Evolutionary conservation across 2,113 vertebrate species (phyloP).

Genomic region (Nibea albiflora): DNA sequence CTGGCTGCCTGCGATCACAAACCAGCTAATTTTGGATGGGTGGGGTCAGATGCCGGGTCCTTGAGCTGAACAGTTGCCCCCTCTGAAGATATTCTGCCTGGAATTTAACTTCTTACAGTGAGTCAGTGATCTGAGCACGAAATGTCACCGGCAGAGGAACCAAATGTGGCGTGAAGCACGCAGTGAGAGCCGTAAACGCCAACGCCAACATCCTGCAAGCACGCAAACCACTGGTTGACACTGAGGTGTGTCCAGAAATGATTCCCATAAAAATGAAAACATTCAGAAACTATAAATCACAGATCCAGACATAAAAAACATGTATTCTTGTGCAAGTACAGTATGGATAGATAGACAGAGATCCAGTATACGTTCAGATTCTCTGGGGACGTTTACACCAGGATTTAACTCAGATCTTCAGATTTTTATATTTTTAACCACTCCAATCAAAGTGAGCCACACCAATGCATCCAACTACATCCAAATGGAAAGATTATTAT

Average conservation of each 20-base stretch:
- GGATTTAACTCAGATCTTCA: no score
- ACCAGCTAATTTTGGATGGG: conserved; percentile 62
- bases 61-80: conserved; percentile 2
- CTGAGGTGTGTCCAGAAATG: neutral
- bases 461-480: neutral
- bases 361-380: neutral
- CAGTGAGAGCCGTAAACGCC: conserved; percentile 36
- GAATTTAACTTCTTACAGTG: conserved; percentile 28
- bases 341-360: no score
- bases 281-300: neutral
- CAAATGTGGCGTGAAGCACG: conserved; percentile 37
- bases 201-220: conserved; percentile 19
- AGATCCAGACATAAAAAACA: no score
- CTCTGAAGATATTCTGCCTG: conserved; percentile 36
- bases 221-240: neutral
- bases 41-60: conserved; percentile 24
- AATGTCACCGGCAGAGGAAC: conserved; percentile 30
- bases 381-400: neutral
- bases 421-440: no score
- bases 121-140: conserved; percentile 1
- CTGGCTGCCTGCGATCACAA: conserved; percentile 25
- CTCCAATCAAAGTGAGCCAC: neutral
- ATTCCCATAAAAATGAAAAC: neutral
- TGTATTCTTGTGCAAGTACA: no score
- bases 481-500: neutral